phyloP scores from a whole-genome alignment of 2,797 vertebrate genomes.

The Syngnathus rostellatus region DNA sequence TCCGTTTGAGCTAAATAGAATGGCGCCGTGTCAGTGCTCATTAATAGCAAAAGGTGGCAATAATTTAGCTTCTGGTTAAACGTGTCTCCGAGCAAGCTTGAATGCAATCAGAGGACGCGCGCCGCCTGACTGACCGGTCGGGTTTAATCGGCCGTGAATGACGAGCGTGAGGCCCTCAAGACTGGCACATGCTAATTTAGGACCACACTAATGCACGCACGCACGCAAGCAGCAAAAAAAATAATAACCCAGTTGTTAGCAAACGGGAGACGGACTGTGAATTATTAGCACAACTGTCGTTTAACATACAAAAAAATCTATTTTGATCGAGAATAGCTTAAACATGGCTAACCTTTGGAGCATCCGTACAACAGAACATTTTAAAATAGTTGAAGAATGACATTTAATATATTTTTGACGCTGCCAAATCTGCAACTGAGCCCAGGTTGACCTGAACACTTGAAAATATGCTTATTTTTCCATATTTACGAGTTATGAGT shows the following conservation, averaged over 20 bases:
- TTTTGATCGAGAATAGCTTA: too few species aligned
- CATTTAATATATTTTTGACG: not conserved
- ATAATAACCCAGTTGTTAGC: not conserved
- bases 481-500: not conserved
- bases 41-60: slow-evolving; percentile 31
- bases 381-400: not conserved
- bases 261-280: not conserved
- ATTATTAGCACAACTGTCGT: not conserved
- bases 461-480: not conserved
- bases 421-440: not conserved
- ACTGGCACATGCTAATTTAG: slow-evolving; percentile 52
- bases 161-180: slow-evolving; percentile 39
- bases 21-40: slow-evolving; percentile 8
- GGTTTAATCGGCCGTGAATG: slow-evolving; percentile 48
- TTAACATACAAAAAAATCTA: not conserved
- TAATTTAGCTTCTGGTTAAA: slow-evolving; percentile 20
- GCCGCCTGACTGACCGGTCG: slow-evolving; percentile 33
- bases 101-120: slow-evolving; percentile 27
- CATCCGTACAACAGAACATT: too few species aligned
- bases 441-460: not conserved
- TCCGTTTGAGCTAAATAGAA: slow-evolving; percentile 5
- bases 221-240: slow-evolving; percentile 5
- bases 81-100: slow-evolving; percentile 26
- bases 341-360: too few species aligned
- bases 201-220: slow-evolving; percentile 38